Percentiles rank a stretch among this genome's conserved stretches.
Evolutionary conservation across 2,888 invertebrate genomes (phyloP).

Genomic region (Pherbina coryleti): DNA sequence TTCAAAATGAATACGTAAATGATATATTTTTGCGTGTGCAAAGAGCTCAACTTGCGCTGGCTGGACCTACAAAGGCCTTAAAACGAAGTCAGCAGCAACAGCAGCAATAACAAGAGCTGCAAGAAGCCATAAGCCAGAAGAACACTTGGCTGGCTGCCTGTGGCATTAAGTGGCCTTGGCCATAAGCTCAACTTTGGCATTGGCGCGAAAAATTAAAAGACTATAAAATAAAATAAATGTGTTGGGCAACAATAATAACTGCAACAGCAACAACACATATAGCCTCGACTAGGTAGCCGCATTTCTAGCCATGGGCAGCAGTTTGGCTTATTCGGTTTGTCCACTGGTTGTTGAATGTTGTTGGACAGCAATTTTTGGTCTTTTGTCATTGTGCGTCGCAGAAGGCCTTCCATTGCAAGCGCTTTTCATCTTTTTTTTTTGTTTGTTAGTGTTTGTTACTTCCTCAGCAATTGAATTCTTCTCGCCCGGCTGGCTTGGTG

Average conservation of each 20-base stretch:
- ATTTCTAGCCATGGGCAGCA: neutral
- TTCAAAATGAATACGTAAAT: conserved; percentile 19
- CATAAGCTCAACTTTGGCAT: conserved; percentile 18
- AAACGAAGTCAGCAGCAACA: neutral
- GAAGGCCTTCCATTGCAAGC: neutral
- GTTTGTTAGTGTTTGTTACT: neutral
- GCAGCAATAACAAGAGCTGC: neutral
- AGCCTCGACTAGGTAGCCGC: neutral
- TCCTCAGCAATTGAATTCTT: neutral
- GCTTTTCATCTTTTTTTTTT: neutral
- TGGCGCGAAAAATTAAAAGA: conserved; percentile 33
- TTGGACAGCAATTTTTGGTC: neutral
- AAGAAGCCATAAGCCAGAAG: neutral
- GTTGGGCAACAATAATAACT: neutral
- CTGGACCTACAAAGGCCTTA: neutral
- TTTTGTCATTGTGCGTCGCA: conserved; percentile 21
- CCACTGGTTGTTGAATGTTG: neutral
- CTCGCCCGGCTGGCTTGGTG: neutral
- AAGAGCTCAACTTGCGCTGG: neutral
- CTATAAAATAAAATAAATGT: conserved; percentile 24
- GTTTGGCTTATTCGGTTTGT: neutral
- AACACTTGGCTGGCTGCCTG: neutral
- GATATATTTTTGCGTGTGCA: conserved; percentile 14
- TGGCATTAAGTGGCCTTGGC: conserved; percentile 33
- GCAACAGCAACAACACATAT: neutral